These are phyloP conservation scores for Proisotoma minuta DNA, from an alignment of 2,888 invertebrate genomes.

Conservation along the genomic window DNA sequence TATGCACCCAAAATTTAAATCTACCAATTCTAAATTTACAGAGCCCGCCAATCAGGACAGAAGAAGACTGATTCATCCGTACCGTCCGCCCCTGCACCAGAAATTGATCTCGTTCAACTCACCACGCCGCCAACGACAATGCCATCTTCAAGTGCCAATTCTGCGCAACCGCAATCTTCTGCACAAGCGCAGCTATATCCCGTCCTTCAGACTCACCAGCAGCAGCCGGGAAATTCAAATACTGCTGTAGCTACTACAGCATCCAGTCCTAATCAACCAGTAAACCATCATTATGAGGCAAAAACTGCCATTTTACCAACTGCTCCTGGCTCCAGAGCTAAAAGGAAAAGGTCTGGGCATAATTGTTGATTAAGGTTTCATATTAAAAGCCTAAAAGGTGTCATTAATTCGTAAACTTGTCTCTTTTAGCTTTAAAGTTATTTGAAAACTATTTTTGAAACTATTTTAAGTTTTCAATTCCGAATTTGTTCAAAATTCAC, in stretches of 20 bases:
- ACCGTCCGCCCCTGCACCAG: slow-evolving; percentile 12
- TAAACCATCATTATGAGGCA: slow-evolving; percentile 40
- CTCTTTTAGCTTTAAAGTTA: no score
- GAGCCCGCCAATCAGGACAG: neutral
- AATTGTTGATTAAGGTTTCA: neutral
- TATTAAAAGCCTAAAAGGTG: neutral
- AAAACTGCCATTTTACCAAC: slow-evolving; percentile 47
- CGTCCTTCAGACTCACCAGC: neutral
- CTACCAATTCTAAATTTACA: no score
- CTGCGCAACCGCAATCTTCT: neutral
- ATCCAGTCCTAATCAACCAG: no score
- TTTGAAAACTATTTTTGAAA: no score
- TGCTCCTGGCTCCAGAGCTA: slow-evolving; percentile 41
- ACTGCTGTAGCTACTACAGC: slow-evolving; percentile 12
- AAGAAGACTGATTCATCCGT: slow-evolving; percentile 33
- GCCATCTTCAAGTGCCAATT: neutral
- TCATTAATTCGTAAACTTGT: no score
- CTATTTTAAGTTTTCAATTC: no score
- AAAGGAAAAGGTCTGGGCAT: slow-evolving; percentile 41
- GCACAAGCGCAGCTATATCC: neutral
- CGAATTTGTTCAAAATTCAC: no score
- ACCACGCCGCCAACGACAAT: neutral
- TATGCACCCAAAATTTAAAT: no score
- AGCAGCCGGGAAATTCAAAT: neutral
- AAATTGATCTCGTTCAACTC: slow-evolving; percentile 1